Conservation (phyloP, 2,888 invertebrate species). For the Kuschelorhynchus macadamiae region DNA sequence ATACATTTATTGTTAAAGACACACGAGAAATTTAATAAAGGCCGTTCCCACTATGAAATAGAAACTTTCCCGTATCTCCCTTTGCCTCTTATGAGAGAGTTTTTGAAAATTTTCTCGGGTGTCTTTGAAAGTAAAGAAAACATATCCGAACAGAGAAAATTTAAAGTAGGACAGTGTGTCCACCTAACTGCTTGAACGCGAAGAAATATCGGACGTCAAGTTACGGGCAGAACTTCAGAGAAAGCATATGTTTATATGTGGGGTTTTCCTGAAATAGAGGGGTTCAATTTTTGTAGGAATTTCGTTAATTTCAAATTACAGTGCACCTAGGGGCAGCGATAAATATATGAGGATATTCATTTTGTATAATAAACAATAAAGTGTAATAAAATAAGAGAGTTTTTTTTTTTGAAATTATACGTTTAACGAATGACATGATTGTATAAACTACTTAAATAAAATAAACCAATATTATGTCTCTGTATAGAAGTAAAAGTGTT, state of each 20-base stretch:
- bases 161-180: constrained; percentile 4
- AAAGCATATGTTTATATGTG: constrained; percentile 38
- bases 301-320: constrained; percentile 21
- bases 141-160: constrained; percentile 9
- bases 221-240: constrained; percentile 29
- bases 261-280: constrained; percentile 24
- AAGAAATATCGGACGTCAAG: constrained; percentile 32
- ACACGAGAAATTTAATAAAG: too few species aligned
- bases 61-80: too few species aligned
- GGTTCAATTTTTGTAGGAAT: constrained; percentile 29
- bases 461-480: too few species aligned
- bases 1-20: too few species aligned
- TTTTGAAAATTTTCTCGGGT: too few species aligned
- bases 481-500: too few species aligned
- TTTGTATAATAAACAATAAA: neutral
- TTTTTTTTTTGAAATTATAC: too few species aligned
- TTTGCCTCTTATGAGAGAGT: too few species aligned
- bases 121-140: too few species aligned
- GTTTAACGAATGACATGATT: constrained; percentile 2
- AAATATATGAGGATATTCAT: constrained; percentile 18
- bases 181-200: constrained; percentile 22
- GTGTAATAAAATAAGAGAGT: constrained; percentile 4
- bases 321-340: constrained; percentile 9
- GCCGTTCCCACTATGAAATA: too few species aligned
- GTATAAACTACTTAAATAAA: too few species aligned